Evolutionary conservation across 2,113 vertebrate genomes (phyloP).

Genomic region (Zosterops lateralis): DNA sequence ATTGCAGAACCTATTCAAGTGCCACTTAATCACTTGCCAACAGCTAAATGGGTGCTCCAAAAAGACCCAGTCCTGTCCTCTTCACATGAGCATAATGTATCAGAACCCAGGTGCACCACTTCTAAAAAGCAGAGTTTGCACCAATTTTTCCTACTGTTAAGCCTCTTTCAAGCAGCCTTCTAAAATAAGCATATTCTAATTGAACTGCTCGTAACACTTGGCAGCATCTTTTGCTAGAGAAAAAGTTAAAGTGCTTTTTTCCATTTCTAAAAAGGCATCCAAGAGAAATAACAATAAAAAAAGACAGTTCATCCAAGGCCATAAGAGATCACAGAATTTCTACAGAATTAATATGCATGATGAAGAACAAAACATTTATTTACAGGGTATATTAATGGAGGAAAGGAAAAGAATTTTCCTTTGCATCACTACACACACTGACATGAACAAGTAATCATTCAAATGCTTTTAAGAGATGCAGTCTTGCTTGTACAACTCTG

Average conservation of each 20-base stretch:
- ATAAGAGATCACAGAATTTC: not conserved
- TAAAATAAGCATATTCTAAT: constrained; percentile 45
- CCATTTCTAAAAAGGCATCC: not conserved
- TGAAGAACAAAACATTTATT: constrained; percentile 29
- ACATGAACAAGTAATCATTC: constrained; percentile 60
- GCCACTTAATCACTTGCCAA: constrained; percentile 50
- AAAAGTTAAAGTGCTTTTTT: not conserved
- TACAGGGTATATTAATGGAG: not conserved
- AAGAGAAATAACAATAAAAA: not conserved
- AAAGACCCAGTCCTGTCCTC: constrained; percentile 30
- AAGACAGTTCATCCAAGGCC: constrained; percentile 15
- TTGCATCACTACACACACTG: constrained; percentile 37
- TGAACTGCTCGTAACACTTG: constrained; percentile 5
- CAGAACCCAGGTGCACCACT: constrained; percentile 56
- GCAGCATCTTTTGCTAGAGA: not conserved
- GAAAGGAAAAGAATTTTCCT: constrained; percentile 20
- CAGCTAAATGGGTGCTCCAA: constrained; percentile 36
- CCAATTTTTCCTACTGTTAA: constrained; percentile 19
- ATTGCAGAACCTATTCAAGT: constrained; percentile 18
- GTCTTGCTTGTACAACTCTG: constrained; percentile 43
- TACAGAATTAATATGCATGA: constrained; percentile 14
- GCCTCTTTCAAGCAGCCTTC: constrained; percentile 36
- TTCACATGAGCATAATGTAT: constrained; percentile 32
- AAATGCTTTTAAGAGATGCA: constrained; percentile 62
- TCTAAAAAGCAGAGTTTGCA: constrained; percentile 42